These are phyloP conservation scores for Tenthredo notha DNA, from an alignment of 2,888 invertebrate genomes.

Conservation along the genomic window DNA sequence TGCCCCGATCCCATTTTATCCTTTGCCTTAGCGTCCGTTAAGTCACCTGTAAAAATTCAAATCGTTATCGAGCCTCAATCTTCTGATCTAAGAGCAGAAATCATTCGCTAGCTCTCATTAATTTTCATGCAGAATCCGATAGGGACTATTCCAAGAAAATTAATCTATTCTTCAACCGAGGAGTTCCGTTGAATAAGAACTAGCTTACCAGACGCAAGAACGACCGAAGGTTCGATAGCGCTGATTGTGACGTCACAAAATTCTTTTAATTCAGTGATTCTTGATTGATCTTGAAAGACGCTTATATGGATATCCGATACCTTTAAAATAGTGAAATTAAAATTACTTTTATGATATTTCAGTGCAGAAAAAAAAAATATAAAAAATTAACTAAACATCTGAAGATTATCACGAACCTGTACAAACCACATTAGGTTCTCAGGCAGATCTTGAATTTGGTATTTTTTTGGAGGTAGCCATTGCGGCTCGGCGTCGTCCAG, in stretches of 20 bases:
- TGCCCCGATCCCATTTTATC: slow-evolving; percentile 91
- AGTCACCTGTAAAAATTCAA: slow-evolving; percentile 81
- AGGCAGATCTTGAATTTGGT: slow-evolving; percentile 80
- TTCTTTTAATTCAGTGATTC: slow-evolving; percentile 88
- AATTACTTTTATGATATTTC: not conserved
- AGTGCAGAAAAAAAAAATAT: not conserved
- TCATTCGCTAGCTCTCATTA: not conserved
- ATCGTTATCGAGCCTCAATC: not conserved
- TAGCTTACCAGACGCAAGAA: slow-evolving; percentile 87
- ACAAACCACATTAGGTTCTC: slow-evolving; percentile 88
- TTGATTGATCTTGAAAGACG: slow-evolving; percentile 87
- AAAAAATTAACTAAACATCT: not conserved
- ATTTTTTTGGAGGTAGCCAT: slow-evolving; percentile 68
- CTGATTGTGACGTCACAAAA: slow-evolving; percentile 89
- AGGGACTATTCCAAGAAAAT: not conserved
- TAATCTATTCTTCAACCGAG: not conserved
- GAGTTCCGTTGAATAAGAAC: slow-evolving; percentile 19
- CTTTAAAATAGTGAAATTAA: slow-evolving; percentile 78
- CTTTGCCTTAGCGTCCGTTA: slow-evolving; percentile 92
- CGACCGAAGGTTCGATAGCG: slow-evolving; percentile 87
- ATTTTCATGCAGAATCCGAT: not conserved
- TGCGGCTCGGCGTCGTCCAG: slow-evolving; percentile 54
- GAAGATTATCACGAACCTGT: slow-evolving; percentile 81
- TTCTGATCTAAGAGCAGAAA: too few relatives aligned
- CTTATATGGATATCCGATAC: slow-evolving; percentile 95